phyloP scores from a whole-genome alignment of 2,797 vertebrate genomes.

The Dryobates pubescens region DNA sequence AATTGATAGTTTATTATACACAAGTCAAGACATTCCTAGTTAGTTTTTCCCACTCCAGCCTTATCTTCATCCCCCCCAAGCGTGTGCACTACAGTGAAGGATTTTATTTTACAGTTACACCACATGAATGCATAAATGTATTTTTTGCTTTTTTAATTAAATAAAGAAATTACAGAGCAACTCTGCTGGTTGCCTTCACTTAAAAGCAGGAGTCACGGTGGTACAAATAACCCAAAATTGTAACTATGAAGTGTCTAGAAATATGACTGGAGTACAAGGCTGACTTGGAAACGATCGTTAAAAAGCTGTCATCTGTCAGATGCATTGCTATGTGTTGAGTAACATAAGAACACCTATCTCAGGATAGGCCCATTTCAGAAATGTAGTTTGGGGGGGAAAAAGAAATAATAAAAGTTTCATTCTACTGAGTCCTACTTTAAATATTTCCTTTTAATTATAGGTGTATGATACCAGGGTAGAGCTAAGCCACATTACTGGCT shows the following conservation, averaged over 20 bases:
- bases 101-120: background rate
- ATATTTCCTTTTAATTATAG: conserved; percentile 29
- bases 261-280: background rate
- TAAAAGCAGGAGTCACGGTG: background rate
- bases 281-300: background rate
- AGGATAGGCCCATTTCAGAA: background rate
- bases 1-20: conserved; percentile 3
- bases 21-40: background rate
- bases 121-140: background rate
- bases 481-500: background rate
- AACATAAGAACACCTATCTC: background rate
- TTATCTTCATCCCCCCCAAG: background rate
- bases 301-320: background rate
- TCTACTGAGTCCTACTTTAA: background rate
- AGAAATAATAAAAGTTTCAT: background rate
- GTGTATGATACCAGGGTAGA: background rate
- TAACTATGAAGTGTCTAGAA: background rate
- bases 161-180: background rate
- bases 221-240: background rate
- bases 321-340: background rate
- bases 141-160: no score
- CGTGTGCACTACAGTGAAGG: background rate
- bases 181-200: background rate
- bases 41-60: background rate
- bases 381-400: no score